These are phyloP conservation scores for Euproctis similis DNA, from an alignment of 2,888 invertebrate species.

Conservation along the genomic window DNA sequence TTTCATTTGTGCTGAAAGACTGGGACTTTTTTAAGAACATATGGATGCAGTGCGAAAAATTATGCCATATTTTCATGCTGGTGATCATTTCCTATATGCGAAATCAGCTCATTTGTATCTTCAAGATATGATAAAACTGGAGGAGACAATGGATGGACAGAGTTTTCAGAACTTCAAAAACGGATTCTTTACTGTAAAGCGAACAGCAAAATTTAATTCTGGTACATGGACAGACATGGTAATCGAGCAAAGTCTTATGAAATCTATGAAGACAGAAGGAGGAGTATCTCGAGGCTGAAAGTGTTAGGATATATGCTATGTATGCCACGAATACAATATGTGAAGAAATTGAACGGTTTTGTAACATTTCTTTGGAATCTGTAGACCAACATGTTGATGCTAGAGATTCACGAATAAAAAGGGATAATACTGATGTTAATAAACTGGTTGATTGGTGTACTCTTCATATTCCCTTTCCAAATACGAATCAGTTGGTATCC, in stretches of 20 bases:
- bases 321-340: neutral
- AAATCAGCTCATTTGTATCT: slow-evolving; percentile 26
- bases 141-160: slow-evolving; percentile 19
- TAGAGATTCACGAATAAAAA: neutral
- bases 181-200: slow-evolving; percentile 27
- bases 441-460: neutral
- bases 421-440: neutral
- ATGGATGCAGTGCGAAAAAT: slow-evolving; percentile 26
- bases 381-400: neutral
- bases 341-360: neutral
- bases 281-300: slow-evolving; percentile 10
- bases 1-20: slow-evolving; percentile 26
- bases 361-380: neutral
- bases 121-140: slow-evolving; percentile 23
- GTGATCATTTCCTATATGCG: slow-evolving; percentile 32
- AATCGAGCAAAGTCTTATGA: slow-evolving; percentile 25
- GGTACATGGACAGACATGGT: slow-evolving; percentile 23
- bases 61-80: slow-evolving; percentile 37
- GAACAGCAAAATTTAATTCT: slow-evolving; percentile 21
- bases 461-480: neutral
- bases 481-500: neutral
- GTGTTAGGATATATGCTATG: neutral
- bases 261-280: slow-evolving; percentile 17
- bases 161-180: slow-evolving; percentile 7
- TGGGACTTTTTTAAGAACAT: slow-evolving; percentile 25